Conservation (phyloP, 1,140 invertebrate species). For the Hylaeus volcanicus region DNA sequence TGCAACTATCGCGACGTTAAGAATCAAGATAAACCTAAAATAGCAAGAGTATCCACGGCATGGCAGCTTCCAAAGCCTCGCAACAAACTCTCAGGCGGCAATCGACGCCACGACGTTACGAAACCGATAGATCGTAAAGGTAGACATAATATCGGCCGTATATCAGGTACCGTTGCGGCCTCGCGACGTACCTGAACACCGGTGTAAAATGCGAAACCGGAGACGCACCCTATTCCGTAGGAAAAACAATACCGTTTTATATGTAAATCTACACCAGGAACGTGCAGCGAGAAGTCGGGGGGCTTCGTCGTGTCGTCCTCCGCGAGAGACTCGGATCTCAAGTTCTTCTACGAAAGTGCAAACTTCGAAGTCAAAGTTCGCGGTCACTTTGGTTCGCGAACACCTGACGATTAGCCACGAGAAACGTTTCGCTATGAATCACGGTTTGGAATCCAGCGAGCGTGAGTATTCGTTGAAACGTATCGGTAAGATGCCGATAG, state of each 20-base stretch:
- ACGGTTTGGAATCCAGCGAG: constrained; percentile 28
- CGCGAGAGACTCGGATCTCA: neutral
- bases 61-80: neutral
- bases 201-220: constrained; percentile 46
- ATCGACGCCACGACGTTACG: constrained; percentile 26
- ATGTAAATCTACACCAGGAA: constrained; percentile 53
- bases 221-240: constrained; percentile 49
- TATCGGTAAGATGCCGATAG: neutral
- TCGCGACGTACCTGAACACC: constrained; percentile 40
- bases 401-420: constrained; percentile 13
- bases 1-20: no score
- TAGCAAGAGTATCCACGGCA: neutral
- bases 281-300: neutral
- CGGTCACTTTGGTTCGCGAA: neutral
- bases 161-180: constrained; percentile 50
- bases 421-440: constrained; percentile 49
- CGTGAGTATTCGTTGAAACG: neutral
- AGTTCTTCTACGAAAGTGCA: neutral
- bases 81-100: constrained; percentile 19
- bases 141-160: constrained; percentile 37
- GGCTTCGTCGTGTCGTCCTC: constrained; percentile 17
- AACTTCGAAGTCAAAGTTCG: constrained; percentile 37
- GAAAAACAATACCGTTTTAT: constrained; percentile 59
- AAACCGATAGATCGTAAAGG: constrained; percentile 43
- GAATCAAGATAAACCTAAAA: no score